phyloP scores from a whole-genome alignment of 92 coral and sea anemone genomes.

The Porites lobata region DNA sequence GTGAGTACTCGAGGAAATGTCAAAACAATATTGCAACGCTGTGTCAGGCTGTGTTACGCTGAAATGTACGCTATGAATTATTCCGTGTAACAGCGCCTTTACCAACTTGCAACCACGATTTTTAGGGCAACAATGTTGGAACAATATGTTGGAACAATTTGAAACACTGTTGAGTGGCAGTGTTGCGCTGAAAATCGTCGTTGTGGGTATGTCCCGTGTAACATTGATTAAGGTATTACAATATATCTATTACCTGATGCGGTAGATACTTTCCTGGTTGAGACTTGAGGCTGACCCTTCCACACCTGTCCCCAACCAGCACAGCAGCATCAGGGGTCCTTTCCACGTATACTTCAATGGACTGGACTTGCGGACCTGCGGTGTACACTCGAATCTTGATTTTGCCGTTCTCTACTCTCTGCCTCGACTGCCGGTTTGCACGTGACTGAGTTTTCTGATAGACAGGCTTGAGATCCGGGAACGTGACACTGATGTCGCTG shows the following conservation, averaged over 20 bases:
- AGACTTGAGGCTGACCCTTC: constrained; percentile 71
- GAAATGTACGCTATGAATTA: too few species aligned
- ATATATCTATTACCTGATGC: constrained; percentile 19
- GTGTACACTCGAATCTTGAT: constrained; percentile 52
- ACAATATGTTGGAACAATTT: too few species aligned
- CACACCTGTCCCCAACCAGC: constrained; percentile 83
- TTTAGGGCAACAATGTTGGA: too few species aligned
- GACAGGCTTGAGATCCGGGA: constrained; percentile 66
- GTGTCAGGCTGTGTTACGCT: too few species aligned
- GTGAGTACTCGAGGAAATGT: too few species aligned
- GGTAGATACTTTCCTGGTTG: constrained; percentile 31
- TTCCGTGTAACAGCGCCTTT: too few species aligned
- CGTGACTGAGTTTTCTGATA: constrained; percentile 73
- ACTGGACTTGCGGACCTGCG: constrained; percentile 44
- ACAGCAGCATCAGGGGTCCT: constrained; percentile 81
- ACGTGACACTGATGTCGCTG: constrained; percentile 50
- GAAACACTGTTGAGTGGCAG: too few species aligned
- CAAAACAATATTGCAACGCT: too few species aligned
- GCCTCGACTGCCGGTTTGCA: constrained; percentile 60
- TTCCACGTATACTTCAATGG: constrained; percentile 84
- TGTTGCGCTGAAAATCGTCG: too few species aligned
- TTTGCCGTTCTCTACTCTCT: constrained; percentile 65
- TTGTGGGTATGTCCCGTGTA: too few species aligned
- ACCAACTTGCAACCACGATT: too few species aligned
- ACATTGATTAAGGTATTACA: too few species aligned